A percentile compares a stretch with the other conserved stretches of the same genome.
phyloP scores from a whole-genome alignment of 2,888 invertebrate genomes.

The Neoascia interrupta region DNA sequence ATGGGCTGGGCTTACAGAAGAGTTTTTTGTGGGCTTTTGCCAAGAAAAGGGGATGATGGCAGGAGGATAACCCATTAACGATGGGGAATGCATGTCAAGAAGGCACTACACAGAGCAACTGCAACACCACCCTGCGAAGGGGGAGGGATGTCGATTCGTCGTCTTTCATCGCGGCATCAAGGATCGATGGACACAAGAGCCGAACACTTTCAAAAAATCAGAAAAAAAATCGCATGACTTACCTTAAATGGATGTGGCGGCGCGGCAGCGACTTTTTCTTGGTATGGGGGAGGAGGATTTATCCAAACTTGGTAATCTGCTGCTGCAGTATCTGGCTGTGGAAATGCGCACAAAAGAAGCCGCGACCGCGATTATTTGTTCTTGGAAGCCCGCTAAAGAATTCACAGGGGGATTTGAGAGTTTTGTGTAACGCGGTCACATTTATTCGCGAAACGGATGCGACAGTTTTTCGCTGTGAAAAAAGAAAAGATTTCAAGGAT shows the following conservation, averaged over 20 bases:
- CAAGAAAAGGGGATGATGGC: slow-evolving; percentile 49
- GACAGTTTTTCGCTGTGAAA: slow-evolving; percentile 10
- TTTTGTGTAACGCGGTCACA: not conserved
- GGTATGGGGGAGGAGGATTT: slow-evolving; percentile 20
- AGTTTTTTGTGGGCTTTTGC: slow-evolving; percentile 13
- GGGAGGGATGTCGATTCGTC: not conserved
- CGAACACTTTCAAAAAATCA: not conserved
- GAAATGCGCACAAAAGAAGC: slow-evolving; percentile 20
- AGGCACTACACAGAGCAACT: not conserved
- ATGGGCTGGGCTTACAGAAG: slow-evolving; percentile 62
- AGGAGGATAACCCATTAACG: slow-evolving; percentile 15
- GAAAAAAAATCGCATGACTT: slow-evolving; percentile 25
- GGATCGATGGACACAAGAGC: slow-evolving; percentile 26
- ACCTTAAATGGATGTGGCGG: slow-evolving; percentile 61
- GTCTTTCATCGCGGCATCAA: not conserved
- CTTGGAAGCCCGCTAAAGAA: slow-evolving; percentile 19
- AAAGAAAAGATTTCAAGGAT: slow-evolving; percentile 1
- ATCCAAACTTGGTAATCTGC: slow-evolving; percentile 49
- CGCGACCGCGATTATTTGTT: too few relatives aligned
- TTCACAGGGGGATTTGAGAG: not conserved
- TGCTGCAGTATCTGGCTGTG: too few relatives aligned
- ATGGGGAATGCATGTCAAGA: slow-evolving; percentile 36
- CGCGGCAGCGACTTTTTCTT: not conserved
- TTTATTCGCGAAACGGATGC: not conserved
- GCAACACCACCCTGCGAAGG: not conserved